Evolutionary conservation across 2,113 vertebrate species (phyloP).

Genomic region (Hippolais icterina): DNA sequence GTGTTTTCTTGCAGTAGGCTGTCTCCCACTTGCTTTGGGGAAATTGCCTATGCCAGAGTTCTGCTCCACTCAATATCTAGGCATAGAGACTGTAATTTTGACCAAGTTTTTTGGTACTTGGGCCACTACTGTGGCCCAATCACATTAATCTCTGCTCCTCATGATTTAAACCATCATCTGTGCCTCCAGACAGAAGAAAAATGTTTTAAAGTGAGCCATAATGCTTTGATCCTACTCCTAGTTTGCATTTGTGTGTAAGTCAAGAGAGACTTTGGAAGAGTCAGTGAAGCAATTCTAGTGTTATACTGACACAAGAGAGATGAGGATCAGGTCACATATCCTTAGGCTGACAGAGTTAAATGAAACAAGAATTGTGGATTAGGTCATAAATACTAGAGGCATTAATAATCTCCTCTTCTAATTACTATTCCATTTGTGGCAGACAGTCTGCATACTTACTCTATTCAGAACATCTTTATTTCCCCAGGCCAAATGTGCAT

Average conservation of each 20-base stretch:
- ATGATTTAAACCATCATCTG: neutral
- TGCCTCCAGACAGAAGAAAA: neutral
- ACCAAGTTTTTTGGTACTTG: neutral
- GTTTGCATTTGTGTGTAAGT: neutral
- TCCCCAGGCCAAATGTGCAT: slow-evolving; percentile 38
- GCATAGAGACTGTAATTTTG: neutral
- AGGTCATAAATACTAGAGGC: slow-evolving; percentile 57
- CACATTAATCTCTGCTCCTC: neutral
- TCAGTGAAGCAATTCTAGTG: neutral
- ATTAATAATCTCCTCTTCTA: slow-evolving; percentile 52
- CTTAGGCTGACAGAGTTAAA: slow-evolving; percentile 51
- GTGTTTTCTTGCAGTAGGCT: neutral
- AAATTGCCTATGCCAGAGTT: neutral
- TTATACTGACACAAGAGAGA: slow-evolving; percentile 40
- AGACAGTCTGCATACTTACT: slow-evolving; percentile 53
- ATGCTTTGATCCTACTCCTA: neutral
- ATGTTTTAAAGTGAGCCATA: neutral
- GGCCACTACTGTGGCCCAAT: neutral
- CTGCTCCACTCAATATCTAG: neutral
- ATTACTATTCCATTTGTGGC: slow-evolving; percentile 27
- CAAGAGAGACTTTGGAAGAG: neutral
- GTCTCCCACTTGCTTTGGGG: neutral
- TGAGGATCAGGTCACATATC: slow-evolving; percentile 36
- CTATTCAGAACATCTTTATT: slow-evolving; percentile 40
- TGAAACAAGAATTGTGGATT: slow-evolving; percentile 57